Evolutionary conservation across 2,888 invertebrate genomes (phyloP).

Genomic region (Bombylius major): DNA sequence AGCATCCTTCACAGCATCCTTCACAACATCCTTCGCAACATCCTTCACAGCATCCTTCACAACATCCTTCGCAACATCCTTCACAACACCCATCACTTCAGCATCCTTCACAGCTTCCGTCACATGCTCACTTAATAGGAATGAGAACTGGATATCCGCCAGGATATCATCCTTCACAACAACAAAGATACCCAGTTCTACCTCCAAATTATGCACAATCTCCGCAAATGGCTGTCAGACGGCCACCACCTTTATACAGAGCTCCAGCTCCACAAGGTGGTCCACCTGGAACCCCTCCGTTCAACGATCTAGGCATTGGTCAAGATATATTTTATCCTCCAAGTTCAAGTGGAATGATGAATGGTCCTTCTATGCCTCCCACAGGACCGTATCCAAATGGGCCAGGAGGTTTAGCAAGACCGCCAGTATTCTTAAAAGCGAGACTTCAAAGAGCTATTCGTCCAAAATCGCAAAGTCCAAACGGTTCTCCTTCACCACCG

Average conservation of each 20-base stretch:
- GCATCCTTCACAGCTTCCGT: not conserved
- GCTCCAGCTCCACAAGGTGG: conserved; percentile 13
- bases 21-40: conserved; percentile 8
- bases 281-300: conserved; percentile 11
- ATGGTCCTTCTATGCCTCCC: not conserved
- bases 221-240: conserved; percentile 7
- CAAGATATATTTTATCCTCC: conserved; percentile 12
- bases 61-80: conserved; percentile 3
- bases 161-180: not conserved
- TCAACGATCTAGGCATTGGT: conserved; percentile 7
- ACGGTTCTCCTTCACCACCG: conserved; percentile 12
- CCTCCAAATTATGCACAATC: not conserved
- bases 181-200: not conserved
- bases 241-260: conserved; percentile 16
- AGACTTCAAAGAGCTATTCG: conserved; percentile 15
- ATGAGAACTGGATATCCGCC: not conserved
- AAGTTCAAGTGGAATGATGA: conserved; percentile 23
- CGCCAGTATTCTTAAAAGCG: conserved; percentile 16
- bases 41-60: conserved; percentile 10
- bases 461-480: conserved; percentile 6
- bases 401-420: conserved; percentile 14
- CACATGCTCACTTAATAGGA: not conserved
- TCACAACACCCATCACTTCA: conserved; percentile 12
- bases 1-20: not conserved
- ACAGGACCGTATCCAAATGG: not conserved